phyloP scores from a whole-genome alignment of 1,140 invertebrate genomes.

The Geopemphigus sp. region DNA sequence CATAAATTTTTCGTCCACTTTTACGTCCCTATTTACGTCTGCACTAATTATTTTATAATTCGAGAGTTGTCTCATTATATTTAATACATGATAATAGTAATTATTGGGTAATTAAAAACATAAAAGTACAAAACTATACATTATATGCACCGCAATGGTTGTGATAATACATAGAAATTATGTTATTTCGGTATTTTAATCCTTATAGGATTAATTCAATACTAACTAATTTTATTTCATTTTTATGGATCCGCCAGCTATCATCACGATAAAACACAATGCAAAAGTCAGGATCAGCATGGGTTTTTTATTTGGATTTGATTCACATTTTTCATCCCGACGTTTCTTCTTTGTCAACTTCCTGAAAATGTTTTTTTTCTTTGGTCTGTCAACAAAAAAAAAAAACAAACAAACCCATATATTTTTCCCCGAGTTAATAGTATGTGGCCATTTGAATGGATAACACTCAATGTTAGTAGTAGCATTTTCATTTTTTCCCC shows the following conservation, averaged over 20 bases:
- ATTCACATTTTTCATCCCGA: constrained; percentile 24
- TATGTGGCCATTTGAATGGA: constrained; percentile 26
- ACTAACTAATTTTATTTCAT: neutral
- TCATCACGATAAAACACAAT: constrained; percentile 18
- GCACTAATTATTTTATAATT: too few species aligned
- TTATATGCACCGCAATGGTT: too few species aligned
- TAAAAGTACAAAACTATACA: too few species aligned
- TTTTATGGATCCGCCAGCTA: neutral
- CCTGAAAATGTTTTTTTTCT: constrained; percentile 1
- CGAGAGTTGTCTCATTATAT: too few species aligned
- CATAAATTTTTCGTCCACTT: too few species aligned
- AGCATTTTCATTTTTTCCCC: constrained; percentile 14
- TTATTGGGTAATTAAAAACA: too few species aligned
- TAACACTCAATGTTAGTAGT: constrained; percentile 1
- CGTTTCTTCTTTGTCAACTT: constrained; percentile 30
- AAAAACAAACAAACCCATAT: constrained; percentile 29
- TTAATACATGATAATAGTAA: too few species aligned
- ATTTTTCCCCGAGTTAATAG: constrained; percentile 8
- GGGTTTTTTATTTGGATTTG: constrained; percentile 22
- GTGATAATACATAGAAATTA: too few species aligned
- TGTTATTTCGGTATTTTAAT: too few species aligned
- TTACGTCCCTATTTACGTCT: too few species aligned
- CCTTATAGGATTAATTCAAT: too few species aligned
- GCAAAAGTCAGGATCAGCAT: constrained; percentile 31
- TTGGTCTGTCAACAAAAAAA: neutral